Evolutionary conservation across 2,797 vertebrate genomes (phyloP).

Genomic region (Anguilla anguilla): DNA sequence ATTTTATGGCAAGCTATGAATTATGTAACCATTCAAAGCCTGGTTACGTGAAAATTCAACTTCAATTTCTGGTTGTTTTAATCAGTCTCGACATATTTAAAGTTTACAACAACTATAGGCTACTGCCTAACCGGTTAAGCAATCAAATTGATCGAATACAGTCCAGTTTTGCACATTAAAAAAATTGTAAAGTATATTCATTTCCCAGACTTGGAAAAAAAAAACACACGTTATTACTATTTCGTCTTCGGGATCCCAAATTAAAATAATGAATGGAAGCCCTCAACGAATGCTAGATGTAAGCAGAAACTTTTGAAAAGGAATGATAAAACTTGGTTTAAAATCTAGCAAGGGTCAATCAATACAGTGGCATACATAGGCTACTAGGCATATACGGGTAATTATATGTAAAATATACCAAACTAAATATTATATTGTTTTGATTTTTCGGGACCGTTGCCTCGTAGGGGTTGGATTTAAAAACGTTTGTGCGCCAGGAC

Average conservation of each 20-base stretch:
- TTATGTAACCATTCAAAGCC: neutral
- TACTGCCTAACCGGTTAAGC: neutral
- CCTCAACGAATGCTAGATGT: neutral
- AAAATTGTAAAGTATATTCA: neutral
- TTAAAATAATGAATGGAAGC: neutral
- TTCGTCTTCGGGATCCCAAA: neutral
- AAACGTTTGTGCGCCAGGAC: neutral
- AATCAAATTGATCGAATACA: neutral
- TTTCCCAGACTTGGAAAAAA: neutral
- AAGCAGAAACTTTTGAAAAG: neutral
- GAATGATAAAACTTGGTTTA: neutral
- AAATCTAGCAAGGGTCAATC: neutral
- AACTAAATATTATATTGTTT: neutral
- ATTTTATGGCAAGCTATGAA: neutral
- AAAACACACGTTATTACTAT: neutral
- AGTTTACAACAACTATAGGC: neutral
- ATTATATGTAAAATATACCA: neutral
- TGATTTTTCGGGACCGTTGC: neutral
- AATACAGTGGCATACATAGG: neutral
- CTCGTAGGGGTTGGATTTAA: neutral
- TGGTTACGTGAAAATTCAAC: neutral
- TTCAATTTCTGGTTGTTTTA: neutral
- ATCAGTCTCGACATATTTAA: neutral
- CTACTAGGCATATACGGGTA: neutral
- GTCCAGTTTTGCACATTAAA: neutral